A percentile compares a stretch with the other conserved stretches of the same genome.
Evolutionary conservation across 2,888 invertebrate species (phyloP).

Genomic region (Tupiocoris notatus): DNA sequence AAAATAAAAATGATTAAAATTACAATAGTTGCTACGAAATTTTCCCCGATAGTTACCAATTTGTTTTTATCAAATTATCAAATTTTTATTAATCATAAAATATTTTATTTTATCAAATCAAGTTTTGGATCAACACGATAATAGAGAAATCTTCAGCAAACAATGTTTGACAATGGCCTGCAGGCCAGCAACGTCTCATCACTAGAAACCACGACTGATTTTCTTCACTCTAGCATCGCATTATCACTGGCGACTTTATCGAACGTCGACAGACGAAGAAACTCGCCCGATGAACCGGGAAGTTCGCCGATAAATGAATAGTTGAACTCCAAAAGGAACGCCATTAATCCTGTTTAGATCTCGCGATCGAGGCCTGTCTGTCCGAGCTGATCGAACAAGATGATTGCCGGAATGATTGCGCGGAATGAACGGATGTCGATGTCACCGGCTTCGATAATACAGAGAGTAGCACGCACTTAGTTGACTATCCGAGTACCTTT

Average conservation of each 20-base stretch:
- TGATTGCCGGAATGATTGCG: slow-evolving; percentile 9
- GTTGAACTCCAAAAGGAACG: slow-evolving; percentile 6
- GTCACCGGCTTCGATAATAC: slow-evolving; percentile 5
- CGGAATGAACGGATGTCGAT: not conserved
- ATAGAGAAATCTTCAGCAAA: too few species aligned
- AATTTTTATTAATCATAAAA: too few species aligned
- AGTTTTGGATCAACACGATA: too few species aligned
- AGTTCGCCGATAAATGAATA: slow-evolving; percentile 24
- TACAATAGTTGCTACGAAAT: too few species aligned
- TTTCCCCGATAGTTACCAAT: too few species aligned
- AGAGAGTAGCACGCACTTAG: slow-evolving; percentile 1
- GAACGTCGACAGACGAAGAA: slow-evolving; percentile 13
- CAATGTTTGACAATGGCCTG: too few species aligned
- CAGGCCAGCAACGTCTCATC: too few species aligned
- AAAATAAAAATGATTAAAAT: too few species aligned
- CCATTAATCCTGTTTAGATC: slow-evolving; percentile 20
- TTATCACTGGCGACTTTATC: not conserved
- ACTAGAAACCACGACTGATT: too few species aligned
- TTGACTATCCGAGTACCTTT: not conserved
- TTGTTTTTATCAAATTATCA: too few species aligned
- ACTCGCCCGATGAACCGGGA: slow-evolving; percentile 9
- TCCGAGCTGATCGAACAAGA: slow-evolving; percentile 25
- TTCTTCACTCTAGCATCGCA: too few species aligned
- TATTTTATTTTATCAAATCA: too few species aligned
- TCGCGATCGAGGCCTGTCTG: slow-evolving; percentile 10